Conservation (phyloP, 2,888 invertebrate genomes). For the Neoaliturus tenellus region DNA sequence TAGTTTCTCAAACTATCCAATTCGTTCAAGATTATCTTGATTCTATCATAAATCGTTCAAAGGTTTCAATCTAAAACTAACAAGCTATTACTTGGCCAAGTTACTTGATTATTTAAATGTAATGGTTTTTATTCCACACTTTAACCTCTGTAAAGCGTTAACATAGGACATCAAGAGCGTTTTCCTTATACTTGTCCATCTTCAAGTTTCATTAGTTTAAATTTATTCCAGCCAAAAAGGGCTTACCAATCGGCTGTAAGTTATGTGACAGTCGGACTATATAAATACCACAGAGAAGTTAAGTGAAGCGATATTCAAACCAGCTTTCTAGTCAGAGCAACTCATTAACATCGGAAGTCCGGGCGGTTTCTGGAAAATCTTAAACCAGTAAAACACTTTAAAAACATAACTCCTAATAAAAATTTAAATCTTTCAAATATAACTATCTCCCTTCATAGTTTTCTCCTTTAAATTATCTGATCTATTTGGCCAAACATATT, state of each 20-base stretch:
- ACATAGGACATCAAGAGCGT: background rate
- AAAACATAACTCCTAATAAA: too few relatives aligned
- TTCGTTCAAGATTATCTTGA: too few relatives aligned
- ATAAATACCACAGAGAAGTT: background rate
- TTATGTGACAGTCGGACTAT: background rate
- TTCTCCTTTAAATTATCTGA: too few relatives aligned
- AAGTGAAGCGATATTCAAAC: background rate
- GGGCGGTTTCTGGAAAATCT: too few relatives aligned
- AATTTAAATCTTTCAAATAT: too few relatives aligned
- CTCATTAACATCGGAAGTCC: background rate
- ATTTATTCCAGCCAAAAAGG: background rate
- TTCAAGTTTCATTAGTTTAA: background rate
- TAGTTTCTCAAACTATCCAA: too few relatives aligned
- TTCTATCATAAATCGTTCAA: too few relatives aligned
- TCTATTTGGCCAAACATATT: too few relatives aligned
- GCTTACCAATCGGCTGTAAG: background rate
- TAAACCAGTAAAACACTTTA: too few relatives aligned
- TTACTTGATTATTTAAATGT: background rate
- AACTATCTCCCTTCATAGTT: too few relatives aligned
- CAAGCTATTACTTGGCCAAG: too few relatives aligned
- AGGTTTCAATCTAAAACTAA: too few relatives aligned
- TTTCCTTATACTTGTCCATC: background rate
- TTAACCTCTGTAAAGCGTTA: background rate
- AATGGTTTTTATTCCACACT: background rate
- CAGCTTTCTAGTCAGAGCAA: background rate